phyloP scores from a whole-genome alignment of 1,140 invertebrate genomes.

The Laupala kohalensis region DNA sequence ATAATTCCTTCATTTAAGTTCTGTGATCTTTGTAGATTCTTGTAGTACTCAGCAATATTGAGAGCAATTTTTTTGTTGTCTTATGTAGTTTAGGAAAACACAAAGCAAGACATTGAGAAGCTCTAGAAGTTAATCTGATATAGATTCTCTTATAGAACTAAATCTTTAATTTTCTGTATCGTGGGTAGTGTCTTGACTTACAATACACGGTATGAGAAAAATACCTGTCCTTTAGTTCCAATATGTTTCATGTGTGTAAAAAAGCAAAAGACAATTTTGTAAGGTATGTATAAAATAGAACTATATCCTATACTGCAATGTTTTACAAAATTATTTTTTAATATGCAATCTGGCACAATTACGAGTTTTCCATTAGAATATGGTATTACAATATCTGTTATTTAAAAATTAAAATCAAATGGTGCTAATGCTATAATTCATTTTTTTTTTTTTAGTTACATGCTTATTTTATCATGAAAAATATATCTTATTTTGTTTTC shows the following conservation, averaged over 20 bases:
- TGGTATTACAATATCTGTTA: not conserved
- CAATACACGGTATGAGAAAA: too few species aligned
- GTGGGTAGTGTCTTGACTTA: too few species aligned
- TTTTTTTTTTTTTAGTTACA: not conserved
- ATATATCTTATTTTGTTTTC: not conserved
- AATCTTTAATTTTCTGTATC: too few species aligned
- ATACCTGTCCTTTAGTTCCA: too few species aligned
- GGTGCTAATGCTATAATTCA: not conserved
- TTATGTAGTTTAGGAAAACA: not conserved
- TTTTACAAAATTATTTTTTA: not conserved
- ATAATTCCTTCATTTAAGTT: not conserved
- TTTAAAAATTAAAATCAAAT: not conserved
- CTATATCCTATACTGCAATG: not conserved
- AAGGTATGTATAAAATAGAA: not conserved
- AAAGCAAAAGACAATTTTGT: not conserved
- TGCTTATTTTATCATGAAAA: not conserved
- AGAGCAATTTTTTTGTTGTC: not conserved
- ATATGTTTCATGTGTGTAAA: too few species aligned
- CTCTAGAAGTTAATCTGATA: too few species aligned
- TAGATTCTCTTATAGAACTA: too few species aligned
- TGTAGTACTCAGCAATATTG: not conserved
- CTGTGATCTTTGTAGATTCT: not conserved
- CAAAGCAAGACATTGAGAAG: too few species aligned
- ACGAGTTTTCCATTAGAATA: not conserved
- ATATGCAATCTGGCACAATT: not conserved